Evolutionary conservation across 1,140 invertebrate genomes (phyloP).

Genomic region (Hyles vespertilio): DNA sequence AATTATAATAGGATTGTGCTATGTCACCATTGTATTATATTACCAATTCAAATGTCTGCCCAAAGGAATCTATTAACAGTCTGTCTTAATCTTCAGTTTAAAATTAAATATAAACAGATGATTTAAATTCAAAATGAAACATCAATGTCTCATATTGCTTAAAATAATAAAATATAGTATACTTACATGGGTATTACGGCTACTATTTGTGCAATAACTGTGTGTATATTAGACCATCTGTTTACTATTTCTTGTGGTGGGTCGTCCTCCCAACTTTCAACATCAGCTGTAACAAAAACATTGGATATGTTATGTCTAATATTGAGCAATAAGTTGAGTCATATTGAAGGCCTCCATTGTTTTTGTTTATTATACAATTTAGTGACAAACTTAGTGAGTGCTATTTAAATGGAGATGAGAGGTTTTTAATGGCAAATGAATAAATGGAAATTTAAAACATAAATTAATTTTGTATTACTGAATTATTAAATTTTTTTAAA

Average conservation of each 20-base stretch:
- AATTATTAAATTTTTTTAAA: too few species aligned
- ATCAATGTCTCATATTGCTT: not conserved
- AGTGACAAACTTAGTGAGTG: too few species aligned
- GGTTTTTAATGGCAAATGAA: too few species aligned
- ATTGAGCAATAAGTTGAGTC: too few species aligned
- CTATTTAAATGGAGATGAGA: too few species aligned
- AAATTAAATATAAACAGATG: not conserved
- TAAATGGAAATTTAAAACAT: too few species aligned
- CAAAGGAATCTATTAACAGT: not conserved
- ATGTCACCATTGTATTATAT: too few species aligned
- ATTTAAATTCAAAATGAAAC: not conserved
- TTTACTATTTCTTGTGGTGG: constrained; percentile 43
- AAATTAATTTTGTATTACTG: too few species aligned
- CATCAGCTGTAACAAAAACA: constrained; percentile 46
- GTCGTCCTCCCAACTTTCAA: constrained; percentile 55
- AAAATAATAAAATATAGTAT: constrained; percentile 3
- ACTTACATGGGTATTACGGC: constrained; percentile 73
- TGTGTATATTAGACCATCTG: constrained; percentile 66
- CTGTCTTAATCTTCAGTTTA: not conserved
- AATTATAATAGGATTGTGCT: too few species aligned
- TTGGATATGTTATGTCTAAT: too few species aligned
- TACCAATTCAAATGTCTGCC: not conserved
- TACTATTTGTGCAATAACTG: constrained; percentile 69
- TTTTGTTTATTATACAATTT: too few species aligned
- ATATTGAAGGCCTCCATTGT: too few species aligned